phyloP scores from a whole-genome alignment of 2,888 invertebrate species.

The Brachyptera risi region DNA sequence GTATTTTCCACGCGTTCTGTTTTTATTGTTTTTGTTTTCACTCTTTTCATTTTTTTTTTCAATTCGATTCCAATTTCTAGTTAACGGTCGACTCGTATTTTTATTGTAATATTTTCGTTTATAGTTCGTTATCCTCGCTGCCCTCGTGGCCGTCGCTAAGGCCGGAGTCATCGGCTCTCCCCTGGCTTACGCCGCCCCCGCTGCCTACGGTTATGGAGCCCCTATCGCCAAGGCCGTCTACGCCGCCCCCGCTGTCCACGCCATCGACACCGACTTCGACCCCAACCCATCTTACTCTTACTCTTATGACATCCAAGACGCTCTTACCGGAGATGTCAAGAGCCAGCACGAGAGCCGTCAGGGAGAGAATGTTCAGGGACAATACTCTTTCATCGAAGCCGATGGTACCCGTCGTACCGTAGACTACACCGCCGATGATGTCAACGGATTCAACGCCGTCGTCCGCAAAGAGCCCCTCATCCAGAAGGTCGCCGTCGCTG shows the following conservation, averaged over 20 bases:
- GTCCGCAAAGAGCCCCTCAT: constrained; percentile 25
- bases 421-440: constrained; percentile 31
- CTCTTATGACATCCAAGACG: constrained; percentile 29
- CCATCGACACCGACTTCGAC: constrained; percentile 26
- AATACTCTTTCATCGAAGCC: constrained; percentile 31
- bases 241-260: neutral
- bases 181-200: neutral
- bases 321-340: constrained; percentile 32
- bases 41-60: too few species aligned
- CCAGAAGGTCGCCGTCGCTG: constrained; percentile 23
- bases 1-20: too few species aligned
- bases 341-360: constrained; percentile 30
- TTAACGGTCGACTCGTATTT: too few species aligned
- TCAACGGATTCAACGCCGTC: constrained; percentile 34
- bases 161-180: constrained; percentile 31
- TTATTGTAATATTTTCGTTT: constrained; percentile 1
- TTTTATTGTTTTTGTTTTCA: too few species aligned
- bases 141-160: constrained; percentile 31
- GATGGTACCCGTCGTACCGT: constrained; percentile 31
- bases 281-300: constrained; percentile 34
- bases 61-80: too few species aligned
- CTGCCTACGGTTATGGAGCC: constrained; percentile 24
- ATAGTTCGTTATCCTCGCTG: constrained; percentile 28
- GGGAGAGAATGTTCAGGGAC: constrained; percentile 30
- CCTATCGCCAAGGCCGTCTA: constrained; percentile 14